phyloP scores from a whole-genome alignment of 2,113 vertebrate genomes.

The Elgaria multicarinata region DNA sequence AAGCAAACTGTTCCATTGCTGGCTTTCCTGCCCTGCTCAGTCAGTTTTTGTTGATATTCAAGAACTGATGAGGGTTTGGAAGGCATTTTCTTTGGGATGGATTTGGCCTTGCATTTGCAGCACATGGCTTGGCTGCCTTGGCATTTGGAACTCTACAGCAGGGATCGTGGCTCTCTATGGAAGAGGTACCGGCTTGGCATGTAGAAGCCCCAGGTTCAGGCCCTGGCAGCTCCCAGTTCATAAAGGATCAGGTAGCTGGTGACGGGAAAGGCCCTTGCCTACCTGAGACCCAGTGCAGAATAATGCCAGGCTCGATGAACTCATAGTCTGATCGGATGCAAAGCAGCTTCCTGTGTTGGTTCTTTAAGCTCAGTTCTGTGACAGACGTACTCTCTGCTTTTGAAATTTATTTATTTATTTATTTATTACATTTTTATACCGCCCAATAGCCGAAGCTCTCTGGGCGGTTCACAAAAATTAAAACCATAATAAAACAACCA shows the following conservation, averaged over 20 bases:
- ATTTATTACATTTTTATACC: too few relatives aligned
- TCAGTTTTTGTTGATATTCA: not conserved
- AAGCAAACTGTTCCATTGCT: not conserved
- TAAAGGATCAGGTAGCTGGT: not conserved
- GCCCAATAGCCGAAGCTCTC: too few relatives aligned
- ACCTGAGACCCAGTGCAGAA: not conserved
- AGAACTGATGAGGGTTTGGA: not conserved
- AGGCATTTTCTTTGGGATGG: not conserved
- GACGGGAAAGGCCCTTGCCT: not conserved
- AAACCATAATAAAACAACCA: too few relatives aligned
- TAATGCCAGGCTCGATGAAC: too few relatives aligned
- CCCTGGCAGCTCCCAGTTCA: not conserved
- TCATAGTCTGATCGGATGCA: not conserved
- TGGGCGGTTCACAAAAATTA: too few relatives aligned
- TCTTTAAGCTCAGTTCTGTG: not conserved
- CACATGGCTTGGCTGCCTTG: not conserved
- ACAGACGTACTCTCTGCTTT: not conserved
- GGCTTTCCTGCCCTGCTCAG: not conserved
- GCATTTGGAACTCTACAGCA: not conserved
- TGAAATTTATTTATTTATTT: too few relatives aligned
- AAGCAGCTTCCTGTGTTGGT: not conserved
- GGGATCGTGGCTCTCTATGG: not conserved
- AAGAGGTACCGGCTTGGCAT: not conserved
- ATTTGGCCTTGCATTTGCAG: not conserved
- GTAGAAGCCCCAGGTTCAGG: not conserved